Base-by-base conservation (phyloP, 2,888 invertebrate genomes). In the Glyphotaelius pellucidus region DNA sequence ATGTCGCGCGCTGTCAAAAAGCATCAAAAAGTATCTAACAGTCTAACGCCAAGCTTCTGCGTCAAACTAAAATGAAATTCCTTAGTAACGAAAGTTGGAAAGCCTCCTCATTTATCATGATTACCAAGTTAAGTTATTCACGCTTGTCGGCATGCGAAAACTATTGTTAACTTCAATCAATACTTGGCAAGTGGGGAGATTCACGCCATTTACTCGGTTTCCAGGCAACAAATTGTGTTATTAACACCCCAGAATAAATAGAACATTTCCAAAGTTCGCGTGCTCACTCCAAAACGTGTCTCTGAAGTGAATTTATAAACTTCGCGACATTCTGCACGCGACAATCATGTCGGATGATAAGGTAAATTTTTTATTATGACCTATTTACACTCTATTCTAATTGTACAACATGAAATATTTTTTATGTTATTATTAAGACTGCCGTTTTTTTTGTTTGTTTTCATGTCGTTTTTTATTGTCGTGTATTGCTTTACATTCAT, bases 311-410 rank as follows among this genome's bases (percentile, higher is more conserved):
- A 90, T 81, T 83, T 90, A 52, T 90, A 80, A 83, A 32, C 67
- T 90, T 81, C 14, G 83, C 47, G 83, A 83, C 90, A 47, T 83
- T 90, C 47, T 32, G 25, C 52, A 52, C 90, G 67, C 67, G 35
- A 89, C 83, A 89, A 83, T 79, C 79, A 91, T 91, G 91, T 79
- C 91, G 25, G 91, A 91, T 31, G 91, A 91, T 30, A 91, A 91
- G 89, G 91, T 91, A 52, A 91, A n/a, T 35, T 30, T 89, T 38
- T 88, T 31, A 88, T 79, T 86, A 86, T 86, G 80, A 31, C 9
- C 52, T 15, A 19, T 25, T n/a, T 67, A 67, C 67, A n/a, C 67
- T 47, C 9, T 19, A 52, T 52, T 52, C 19, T 19, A 52, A 19
- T 5, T 52, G 67, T 67, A 67, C 25, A 67, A 67, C 67, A 67